Percentiles rank a stretch among this genome's conserved stretches.
phyloP scores from a whole-genome alignment of 2,113 vertebrate species.

The Eolophus roseicapilla region DNA sequence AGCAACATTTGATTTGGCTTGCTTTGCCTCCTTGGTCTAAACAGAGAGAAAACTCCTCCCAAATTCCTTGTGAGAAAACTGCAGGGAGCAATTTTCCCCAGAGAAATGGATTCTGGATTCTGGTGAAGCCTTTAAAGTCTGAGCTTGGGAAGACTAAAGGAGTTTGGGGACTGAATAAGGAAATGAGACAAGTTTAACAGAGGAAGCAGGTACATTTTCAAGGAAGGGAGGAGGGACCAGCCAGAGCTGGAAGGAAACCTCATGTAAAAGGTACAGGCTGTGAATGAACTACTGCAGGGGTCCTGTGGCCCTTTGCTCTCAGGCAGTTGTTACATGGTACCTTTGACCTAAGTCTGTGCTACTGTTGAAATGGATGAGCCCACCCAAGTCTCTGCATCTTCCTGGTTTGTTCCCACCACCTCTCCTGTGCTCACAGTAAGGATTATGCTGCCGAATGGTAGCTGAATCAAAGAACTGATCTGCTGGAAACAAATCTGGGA shows the following conservation, averaged over 20 bases:
- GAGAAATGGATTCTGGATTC: background rate
- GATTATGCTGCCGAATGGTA: background rate
- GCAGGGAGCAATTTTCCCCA: background rate
- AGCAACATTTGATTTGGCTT: background rate
- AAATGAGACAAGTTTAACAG: background rate
- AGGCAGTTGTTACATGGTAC: background rate
- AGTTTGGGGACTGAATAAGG: background rate
- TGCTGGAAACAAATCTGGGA: background rate
- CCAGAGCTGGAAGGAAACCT: background rate
- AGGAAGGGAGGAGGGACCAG: background rate
- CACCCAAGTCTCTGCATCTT: background rate
- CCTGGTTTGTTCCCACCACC: background rate
- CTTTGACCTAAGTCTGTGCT: background rate
- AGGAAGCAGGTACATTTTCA: background rate
- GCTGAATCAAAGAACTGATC: background rate
- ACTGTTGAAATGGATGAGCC: background rate
- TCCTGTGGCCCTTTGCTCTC: background rate
- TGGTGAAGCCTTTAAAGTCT: background rate
- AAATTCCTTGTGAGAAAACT: background rate
- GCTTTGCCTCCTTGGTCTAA: background rate
- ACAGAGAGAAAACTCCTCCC: background rate
- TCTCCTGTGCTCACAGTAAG: background rate
- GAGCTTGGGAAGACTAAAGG: background rate
- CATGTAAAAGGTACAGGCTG: background rate
- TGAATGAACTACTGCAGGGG: background rate